Percentiles rank a stretch among this genome's conserved stretches.
Evolutionary conservation across 2,797 vertebrate genomes (phyloP).

Genomic region (Lepus townsendii): DNA sequence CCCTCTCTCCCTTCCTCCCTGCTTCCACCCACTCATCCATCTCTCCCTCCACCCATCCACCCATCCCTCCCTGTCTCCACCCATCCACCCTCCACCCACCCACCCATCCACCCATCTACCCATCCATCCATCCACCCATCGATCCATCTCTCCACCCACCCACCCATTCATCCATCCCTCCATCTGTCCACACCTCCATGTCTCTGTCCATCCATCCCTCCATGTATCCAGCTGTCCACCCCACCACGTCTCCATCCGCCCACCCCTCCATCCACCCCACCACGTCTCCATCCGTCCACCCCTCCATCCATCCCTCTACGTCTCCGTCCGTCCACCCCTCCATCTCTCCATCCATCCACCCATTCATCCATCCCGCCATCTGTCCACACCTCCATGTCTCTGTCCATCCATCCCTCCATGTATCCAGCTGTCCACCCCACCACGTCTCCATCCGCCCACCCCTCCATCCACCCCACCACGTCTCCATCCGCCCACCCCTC

Average conservation of each 20-base stretch:
- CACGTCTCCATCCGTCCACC: background rate
- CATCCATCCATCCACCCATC: fast-evolving
- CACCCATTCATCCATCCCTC: too few species aligned
- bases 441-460: too few species aligned
- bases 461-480: fast-evolving
- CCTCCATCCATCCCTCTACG: fast-evolving
- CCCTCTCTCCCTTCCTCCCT: too few species aligned
- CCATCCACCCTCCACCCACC: fast-evolving
- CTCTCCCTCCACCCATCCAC: background rate
- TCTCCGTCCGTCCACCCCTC: too few species aligned
- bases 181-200: too few species aligned
- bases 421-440: fast-evolving
- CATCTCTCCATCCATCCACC: fast-evolving
- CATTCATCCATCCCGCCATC: too few species aligned
- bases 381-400: too few species aligned
- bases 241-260: background rate
- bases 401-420: fast-evolving
- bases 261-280: background rate
- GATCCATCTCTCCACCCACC: background rate
- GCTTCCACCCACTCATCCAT: fast-evolving
- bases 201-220: background rate
- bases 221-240: too few species aligned
- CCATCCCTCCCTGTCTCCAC: fast-evolving
- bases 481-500: background rate
- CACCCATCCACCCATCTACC: fast-evolving